Evolutionary conservation across 2,797 vertebrate genomes (phyloP), one percentile per base, ranked within the genome.

Genomic region (Hippopotamyrus pictus): DNA sequence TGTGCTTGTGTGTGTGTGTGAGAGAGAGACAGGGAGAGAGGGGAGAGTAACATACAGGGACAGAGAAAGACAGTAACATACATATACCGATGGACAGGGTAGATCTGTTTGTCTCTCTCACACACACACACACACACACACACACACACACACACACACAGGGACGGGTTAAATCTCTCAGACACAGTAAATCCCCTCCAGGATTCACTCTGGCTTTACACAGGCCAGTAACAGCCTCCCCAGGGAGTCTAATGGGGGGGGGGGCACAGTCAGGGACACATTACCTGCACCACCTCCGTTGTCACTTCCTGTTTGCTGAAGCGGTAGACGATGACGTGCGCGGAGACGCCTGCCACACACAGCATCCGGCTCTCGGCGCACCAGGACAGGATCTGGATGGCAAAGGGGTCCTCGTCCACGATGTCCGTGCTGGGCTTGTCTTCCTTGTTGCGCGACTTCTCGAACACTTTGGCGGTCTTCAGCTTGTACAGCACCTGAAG

Each of bases 381-480:
- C 98, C 98, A 99, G 37, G 98, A 96, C 94, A 99, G 96, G 93
- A 98, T 97, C 94, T 99, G 98, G 93, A 99, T 97, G 94, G 98
- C 98, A 51, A 98, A 99, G 0, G 98, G 98, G 93, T 99, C 98
- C 95, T 99, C 98, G 89, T 99, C 98, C 88, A 98, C 98, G 91
- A 97, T 97, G 89, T 99, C 98, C 0, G 96, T 96, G 92, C 94
- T 97, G 88, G 97, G 96, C 92, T 96, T 98, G 92, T 99, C 98
- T 88, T 99, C 98, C 95, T 97, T 99, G 92, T 96, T 96, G 93
- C 97, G 95, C 89, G 97, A 96, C 92, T 98, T 99, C 96, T 99
- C 98, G 94, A 99, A 99, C 90, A 99, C 97, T 96, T 99, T 99
- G 91, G 98, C 97, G 89, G 98, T 99, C 96, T 99, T 99, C 92